Base-by-base conservation (phyloP, 2,888 invertebrate genomes). In the Drosophila mulleri region DNA sequence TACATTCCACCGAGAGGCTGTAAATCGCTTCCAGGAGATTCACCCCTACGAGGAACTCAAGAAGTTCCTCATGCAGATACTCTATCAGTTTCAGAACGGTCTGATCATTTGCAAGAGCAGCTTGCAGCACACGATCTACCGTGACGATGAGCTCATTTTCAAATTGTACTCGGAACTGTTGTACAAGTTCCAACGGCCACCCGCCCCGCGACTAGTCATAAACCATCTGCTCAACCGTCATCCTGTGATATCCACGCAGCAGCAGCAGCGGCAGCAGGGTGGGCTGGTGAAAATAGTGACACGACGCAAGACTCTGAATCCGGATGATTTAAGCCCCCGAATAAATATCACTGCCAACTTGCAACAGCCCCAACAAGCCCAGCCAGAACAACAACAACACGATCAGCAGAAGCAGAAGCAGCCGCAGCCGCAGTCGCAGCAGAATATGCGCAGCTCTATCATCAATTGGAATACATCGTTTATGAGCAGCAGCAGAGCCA, bases 51-150 rank as follows among this genome's bases (percentile, higher is more conserved):
- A 3, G 0, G 80, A 85, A 2, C 59, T 92, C 2, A 72, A 64
- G 12, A 76, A 77, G 35, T 92, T 80, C 60, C 78, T 91, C 2
- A 48, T 78, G 16, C 84, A 90, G 54, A 64, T 91, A 42, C 70
- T 87, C 26, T 57, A 91, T 20, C 82, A 92, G 37, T 92, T 92
- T 54, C 88, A 88, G 6, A 92, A 90, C 60, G 92, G 92, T 0
- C 69, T 92, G 3, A 75, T 91, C 9, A 67, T 92, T 0, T 90
- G 82, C 39, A 91, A 91, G 58, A 82, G 69, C 52, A 90, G 90
- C 58, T 68, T 92, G 20, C 59, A 70, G 0, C 64, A 74, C 0
- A 91, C 92, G 0, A 78, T 78, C 42, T 87, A 70, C 54, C 71
- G 73, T 0, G 64, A 79, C 5, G 87, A 87, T 0, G 16, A 29